A percentile compares a stretch with the other conserved stretches of the same genome.
These are phyloP conservation scores for Agriopis marginaria DNA, from an alignment of 2,888 invertebrate genomes.

Conservation along the genomic window DNA sequence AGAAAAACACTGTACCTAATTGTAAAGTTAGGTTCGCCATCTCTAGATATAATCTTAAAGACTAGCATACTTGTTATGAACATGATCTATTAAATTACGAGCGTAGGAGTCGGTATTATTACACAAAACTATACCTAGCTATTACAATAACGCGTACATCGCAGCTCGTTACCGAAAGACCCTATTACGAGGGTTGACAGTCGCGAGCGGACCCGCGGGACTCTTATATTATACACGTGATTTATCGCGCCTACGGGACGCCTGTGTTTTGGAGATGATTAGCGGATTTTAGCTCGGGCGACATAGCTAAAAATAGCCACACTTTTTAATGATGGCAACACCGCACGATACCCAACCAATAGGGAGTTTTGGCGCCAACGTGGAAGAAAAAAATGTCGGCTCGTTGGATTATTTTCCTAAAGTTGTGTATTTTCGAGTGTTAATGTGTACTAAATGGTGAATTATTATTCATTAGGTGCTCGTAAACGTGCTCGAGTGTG, in stretches of 20 bases:
- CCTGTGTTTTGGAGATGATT: constrained; percentile 65
- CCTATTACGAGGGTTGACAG: constrained; percentile 77
- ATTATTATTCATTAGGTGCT: no score
- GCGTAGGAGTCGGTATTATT: not conserved
- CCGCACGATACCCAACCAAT: no score
- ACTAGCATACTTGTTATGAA: not conserved
- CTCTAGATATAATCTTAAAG: no score
- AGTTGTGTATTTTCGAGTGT: no score
- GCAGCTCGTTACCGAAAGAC: constrained; percentile 66
- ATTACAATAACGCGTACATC: constrained; percentile 40
- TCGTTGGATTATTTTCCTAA: no score
- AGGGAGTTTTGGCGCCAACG: no score
- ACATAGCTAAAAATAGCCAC: not conserved
- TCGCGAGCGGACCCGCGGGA: constrained; percentile 66
- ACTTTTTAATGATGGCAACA: no score
- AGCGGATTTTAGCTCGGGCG: constrained; percentile 42
- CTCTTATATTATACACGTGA: constrained; percentile 76
- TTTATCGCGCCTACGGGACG: constrained; percentile 70
- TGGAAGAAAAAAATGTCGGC: no score
- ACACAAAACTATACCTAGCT: constrained; percentile 4
- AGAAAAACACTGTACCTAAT: no score
- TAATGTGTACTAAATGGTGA: no score
- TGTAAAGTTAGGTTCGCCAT: no score
- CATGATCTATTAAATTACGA: not conserved
- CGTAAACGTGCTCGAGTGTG: no score